Percentiles rank a stretch among this genome's conserved stretches.
These are phyloP conservation scores for Laticauda laticaudata DNA, from an alignment of 2,113 vertebrate species.

Conservation along the genomic window DNA sequence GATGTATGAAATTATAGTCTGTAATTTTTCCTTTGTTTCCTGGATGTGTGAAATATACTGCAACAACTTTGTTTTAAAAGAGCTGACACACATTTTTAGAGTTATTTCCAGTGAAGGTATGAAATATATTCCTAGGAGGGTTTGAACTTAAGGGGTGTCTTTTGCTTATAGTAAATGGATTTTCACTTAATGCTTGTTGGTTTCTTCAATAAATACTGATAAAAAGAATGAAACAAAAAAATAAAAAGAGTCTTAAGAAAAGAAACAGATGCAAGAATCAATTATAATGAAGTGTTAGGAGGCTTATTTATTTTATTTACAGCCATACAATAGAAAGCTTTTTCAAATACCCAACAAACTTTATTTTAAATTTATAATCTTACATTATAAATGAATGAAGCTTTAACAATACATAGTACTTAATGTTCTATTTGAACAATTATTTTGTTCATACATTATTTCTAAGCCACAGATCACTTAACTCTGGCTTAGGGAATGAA, in stretches of 20 bases:
- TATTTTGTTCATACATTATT: not conserved
- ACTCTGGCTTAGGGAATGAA: not conserved
- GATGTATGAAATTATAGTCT: not conserved
- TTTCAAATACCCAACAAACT: not conserved
- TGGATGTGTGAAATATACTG: not conserved
- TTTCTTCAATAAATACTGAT: not conserved
- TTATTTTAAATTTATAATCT: not conserved
- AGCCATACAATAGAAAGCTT: not conserved
- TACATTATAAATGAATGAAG: not conserved
- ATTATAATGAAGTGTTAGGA: not conserved
- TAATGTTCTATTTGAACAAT: not conserved
- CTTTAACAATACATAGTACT: not conserved
- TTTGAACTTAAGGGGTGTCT: not conserved
- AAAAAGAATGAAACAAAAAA: not conserved
- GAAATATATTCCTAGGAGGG: conserved; percentile 8
- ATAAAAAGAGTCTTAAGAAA: not conserved
- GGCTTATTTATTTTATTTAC: conserved; percentile 1
- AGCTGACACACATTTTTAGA: not conserved
- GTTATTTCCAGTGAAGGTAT: conserved; percentile 4
- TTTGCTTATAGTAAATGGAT: conserved; percentile 22
- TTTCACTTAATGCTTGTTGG: conserved; percentile 13
- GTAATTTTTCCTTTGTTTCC: conserved; percentile 1
- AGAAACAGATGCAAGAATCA: not conserved
- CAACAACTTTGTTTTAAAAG: not conserved
- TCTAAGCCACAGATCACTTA: not conserved